Evolutionary conservation across 2,888 invertebrate genomes (phyloP).

Genomic region (Neocrepidodera transversa): DNA sequence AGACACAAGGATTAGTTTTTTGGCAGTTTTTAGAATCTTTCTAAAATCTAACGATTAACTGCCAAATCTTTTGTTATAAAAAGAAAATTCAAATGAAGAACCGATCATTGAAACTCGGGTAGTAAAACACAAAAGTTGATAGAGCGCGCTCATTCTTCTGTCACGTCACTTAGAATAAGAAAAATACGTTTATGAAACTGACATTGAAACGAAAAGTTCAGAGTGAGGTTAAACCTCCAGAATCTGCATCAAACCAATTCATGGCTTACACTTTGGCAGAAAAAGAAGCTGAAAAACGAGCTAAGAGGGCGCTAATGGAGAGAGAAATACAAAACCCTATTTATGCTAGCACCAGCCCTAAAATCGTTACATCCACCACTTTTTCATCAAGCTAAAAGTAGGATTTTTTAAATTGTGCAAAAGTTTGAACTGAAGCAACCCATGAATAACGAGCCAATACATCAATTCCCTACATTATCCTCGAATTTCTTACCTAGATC

Average conservation of each 20-base stretch:
- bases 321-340: too few relatives aligned
- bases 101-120: too few relatives aligned
- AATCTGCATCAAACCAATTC: not conserved
- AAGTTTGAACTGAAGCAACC: too few relatives aligned
- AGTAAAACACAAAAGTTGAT: too few relatives aligned
- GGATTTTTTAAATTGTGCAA: not conserved
- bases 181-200: not conserved
- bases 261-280: slow-evolving; percentile 6
- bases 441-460: not conserved
- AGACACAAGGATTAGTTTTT: too few relatives aligned
- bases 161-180: not conserved
- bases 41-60: too few relatives aligned
- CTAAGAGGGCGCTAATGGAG: not conserved
- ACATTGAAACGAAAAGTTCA: too few relatives aligned
- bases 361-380: not conserved
- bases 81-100: too few relatives aligned
- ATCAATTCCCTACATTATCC: not conserved
- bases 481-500: not conserved
- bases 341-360: not conserved
- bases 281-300: not conserved
- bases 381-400: not conserved
- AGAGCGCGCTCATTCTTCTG: too few relatives aligned
- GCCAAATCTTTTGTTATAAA: too few relatives aligned
- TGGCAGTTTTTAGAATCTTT: too few relatives aligned
- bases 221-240: not conserved